Conservation (phyloP, 2,113 vertebrate species). For the Zosterops lateralis region DNA sequence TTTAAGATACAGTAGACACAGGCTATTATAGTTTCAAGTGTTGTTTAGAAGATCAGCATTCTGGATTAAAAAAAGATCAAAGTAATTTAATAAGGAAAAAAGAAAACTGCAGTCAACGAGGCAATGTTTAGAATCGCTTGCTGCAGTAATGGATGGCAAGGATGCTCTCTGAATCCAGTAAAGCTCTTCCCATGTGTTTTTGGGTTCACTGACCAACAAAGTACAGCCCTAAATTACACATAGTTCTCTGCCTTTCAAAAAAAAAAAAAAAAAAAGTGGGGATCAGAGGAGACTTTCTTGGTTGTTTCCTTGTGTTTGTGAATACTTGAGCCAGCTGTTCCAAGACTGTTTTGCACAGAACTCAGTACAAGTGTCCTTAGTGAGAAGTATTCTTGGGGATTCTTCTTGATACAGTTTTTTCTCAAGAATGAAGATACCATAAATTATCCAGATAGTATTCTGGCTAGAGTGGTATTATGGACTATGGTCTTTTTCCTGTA, state of each 20-base stretch:
- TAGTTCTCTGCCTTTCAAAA: not conserved
- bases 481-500: not conserved
- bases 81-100: not conserved
- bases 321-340: not conserved
- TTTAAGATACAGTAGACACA: not conserved
- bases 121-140: not conserved
- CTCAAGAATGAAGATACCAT: not conserved
- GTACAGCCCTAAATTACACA: not conserved
- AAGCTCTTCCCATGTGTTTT: not conserved
- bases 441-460: not conserved
- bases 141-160: not conserved
- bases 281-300: not conserved
- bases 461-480: not conserved
- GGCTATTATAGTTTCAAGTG: not conserved
- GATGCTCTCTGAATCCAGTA: not conserved
- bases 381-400: not conserved
- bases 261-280: not conserved
- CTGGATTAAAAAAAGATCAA: not conserved
- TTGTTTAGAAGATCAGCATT: not conserved
- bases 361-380: not conserved
- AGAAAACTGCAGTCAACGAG: accelerated
- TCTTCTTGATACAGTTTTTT: not conserved
- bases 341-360: not conserved
- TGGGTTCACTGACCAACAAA: not conserved
- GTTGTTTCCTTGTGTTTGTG: not conserved